These are phyloP conservation scores for Alouatta palliata DNA, from an alignment of 2,113 vertebrate genomes.

Conservation along the genomic window DNA sequence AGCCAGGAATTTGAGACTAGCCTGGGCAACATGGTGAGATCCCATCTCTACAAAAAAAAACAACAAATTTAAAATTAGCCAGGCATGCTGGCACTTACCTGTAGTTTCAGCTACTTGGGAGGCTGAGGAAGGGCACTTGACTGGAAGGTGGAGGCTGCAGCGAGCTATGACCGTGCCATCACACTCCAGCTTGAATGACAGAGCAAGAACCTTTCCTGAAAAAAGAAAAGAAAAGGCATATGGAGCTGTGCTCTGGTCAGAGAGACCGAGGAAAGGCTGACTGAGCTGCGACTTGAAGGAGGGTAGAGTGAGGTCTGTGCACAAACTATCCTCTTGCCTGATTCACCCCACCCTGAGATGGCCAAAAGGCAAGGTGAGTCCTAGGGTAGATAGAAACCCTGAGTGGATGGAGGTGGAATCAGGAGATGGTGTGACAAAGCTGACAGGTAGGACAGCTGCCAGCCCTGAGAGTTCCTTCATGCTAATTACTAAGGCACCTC, in stretches of 20 bases:
- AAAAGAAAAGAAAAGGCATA: not conserved
- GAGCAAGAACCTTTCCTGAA: not conserved
- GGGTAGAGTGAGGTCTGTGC: not conserved
- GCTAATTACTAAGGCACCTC: not conserved
- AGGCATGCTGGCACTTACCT: not conserved
- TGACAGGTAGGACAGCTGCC: not conserved
- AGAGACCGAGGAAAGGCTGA: not conserved
- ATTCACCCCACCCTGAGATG: no score
- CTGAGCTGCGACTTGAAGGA: not conserved
- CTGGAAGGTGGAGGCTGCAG: not conserved
- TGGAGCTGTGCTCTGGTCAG: not conserved
- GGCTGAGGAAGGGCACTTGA: not conserved
- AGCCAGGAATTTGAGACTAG: no score
- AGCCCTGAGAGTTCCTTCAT: not conserved
- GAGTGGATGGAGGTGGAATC: not conserved
- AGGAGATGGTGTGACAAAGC: not conserved
- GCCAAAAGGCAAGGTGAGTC: not conserved
- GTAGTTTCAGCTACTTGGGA: not conserved
- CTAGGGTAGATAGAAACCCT: not conserved
- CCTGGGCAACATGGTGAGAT: no score
- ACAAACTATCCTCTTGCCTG: no score
- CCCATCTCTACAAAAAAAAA: no score
- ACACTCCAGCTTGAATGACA: not conserved
- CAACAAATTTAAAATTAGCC: not conserved
- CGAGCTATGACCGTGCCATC: not conserved